A percentile compares a stretch with the other conserved stretches of the same genome.
Conservation (phyloP, 2,797 vertebrate genomes). For the Pteronotus mesoamericanus region DNA sequence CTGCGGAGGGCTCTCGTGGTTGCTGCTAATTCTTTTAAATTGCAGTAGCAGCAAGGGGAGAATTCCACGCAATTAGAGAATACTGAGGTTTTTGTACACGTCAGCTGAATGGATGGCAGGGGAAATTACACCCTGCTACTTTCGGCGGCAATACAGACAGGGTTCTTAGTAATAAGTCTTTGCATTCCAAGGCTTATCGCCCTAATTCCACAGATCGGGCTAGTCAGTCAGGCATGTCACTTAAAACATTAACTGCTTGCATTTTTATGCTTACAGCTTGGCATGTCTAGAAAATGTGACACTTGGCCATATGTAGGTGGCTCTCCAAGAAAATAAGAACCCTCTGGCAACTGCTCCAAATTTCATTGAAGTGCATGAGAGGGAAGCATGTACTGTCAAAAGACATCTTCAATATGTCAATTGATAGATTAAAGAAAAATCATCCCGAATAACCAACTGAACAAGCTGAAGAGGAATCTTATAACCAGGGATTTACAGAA, state of each 20-base stretch:
- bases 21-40: neutral
- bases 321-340: neutral
- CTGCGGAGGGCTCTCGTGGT: neutral
- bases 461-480: neutral
- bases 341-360: conserved; percentile 3
- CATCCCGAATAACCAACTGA: neutral
- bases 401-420: neutral
- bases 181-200: neutral
- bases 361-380: conserved; percentile 28
- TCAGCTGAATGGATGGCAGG: neutral
- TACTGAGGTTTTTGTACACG: neutral
- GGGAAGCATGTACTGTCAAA: neutral
- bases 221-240: neutral
- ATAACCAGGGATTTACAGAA: neutral
- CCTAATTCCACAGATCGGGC: conserved; percentile 45
- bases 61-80: neutral
- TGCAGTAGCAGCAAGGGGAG: conserved; percentile 8
- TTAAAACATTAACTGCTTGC: neutral
- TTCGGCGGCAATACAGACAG: neutral
- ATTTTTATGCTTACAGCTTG: neutral
- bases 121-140: neutral
- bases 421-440: neutral
- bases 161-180: conserved; percentile 6
- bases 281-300: conserved; percentile 16
- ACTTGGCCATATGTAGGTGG: neutral